Base-by-base conservation (phyloP, 1,140 invertebrate genomes). In the Subanguina moxae region DNA sequence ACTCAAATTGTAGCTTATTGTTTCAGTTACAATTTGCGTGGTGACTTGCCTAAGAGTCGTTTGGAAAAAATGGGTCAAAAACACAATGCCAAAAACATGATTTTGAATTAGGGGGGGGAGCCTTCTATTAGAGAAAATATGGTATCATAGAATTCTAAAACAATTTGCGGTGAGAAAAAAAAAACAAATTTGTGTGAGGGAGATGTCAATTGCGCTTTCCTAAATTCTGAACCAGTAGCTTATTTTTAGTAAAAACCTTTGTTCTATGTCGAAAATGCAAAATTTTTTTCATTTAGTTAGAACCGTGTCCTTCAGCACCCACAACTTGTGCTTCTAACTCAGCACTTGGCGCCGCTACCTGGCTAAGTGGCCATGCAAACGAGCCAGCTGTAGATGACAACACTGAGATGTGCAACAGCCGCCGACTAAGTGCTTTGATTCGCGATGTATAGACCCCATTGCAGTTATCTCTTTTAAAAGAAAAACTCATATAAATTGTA, bases 381-480 rank as follows among this genome's bases (percentile, higher is more conserved):
- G 52, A 28, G 3, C 43, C 30, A 25, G n/a, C 3, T 52, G 56
- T 1, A 17, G 1, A 64, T 46, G 68, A 70, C 19, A 70, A 70
- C 52, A 56, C n/a, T 23, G 48, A 67, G 30, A 70, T 70, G 68
- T 70, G 68, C 38, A 70, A 70, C n/a, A 59, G 52, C 43, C 27
- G 32, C 21, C 46, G 68, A 43, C 45, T 70, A 21, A 38, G 48
- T 19, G n/a, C 62, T 1, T 46, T 70, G 23, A 70, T 70, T 43
- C 32, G 59, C 19, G 30, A 70, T 43, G 42, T 70, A 30, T 7
- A 28, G n/a, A 45, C 43, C 11, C 11, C n/a, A 45, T 13, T 45
- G 43, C 11, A 45, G n/a, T 45, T 45, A 13, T 45, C n/a, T 45
- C 43, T 45, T 45, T 45, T 13, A 45, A 45, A 45, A 13, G n/a